Conservation (phyloP, 2,888 invertebrate species). For the Xestia ashworthii region DNA sequence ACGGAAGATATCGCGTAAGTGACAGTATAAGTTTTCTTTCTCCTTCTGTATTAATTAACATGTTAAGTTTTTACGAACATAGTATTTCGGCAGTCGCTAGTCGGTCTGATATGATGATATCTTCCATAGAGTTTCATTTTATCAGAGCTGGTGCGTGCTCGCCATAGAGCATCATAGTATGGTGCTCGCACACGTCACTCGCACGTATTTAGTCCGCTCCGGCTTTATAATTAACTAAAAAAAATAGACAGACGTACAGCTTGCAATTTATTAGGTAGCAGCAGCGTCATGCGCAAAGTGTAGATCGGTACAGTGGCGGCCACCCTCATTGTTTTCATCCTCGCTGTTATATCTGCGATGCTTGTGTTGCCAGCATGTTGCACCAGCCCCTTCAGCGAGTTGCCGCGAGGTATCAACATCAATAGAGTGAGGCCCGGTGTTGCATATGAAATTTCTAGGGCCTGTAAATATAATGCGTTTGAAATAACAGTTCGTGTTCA, state of each 20-base stretch:
- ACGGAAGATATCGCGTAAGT: too few species aligned
- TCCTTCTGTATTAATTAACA: too few species aligned
- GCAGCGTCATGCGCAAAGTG: constrained; percentile 86
- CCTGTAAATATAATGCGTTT: constrained; percentile 72
- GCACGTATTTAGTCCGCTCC: neutral
- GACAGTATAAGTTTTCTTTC: too few species aligned
- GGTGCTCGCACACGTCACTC: neutral
- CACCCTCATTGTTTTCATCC: constrained; percentile 76
- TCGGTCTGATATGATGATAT: neutral
- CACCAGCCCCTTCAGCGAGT: constrained; percentile 75
- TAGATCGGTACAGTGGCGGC: constrained; percentile 84
- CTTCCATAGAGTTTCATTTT: neutral
- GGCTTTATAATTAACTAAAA: neutral
- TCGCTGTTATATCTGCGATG: constrained; percentile 68
- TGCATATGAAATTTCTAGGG: constrained; percentile 84
- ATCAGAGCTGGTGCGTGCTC: neutral
- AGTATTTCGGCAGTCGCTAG: neutral
- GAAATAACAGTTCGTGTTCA: neutral
- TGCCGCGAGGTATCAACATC: constrained; percentile 80
- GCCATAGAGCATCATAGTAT: too few species aligned
- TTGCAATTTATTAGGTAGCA: constrained; percentile 84
- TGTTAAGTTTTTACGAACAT: neutral
- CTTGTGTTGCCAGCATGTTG: constrained; percentile 68
- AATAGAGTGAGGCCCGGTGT: constrained; percentile 81
- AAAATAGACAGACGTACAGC: constrained; percentile 73